phyloP scores from a whole-genome alignment of 2,113 vertebrate species.

The Columba livia region DNA sequence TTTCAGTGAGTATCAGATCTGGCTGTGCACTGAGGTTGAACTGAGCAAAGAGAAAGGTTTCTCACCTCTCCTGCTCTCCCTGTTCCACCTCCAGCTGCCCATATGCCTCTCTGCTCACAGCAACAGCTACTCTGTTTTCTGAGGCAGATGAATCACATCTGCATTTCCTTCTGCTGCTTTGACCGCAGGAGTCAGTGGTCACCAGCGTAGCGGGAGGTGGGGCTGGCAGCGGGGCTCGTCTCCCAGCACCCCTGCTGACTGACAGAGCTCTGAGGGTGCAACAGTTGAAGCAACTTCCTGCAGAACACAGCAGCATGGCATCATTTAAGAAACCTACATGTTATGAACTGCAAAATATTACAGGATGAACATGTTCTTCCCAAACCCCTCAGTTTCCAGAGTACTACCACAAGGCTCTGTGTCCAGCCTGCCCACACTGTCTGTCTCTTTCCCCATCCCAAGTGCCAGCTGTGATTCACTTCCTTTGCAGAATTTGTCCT shows the following conservation, averaged over 20 bases:
- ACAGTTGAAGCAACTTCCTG: not conserved
- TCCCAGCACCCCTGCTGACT: not conserved
- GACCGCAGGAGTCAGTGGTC: accelerated
- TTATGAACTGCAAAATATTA: not conserved
- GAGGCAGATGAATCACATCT: not conserved
- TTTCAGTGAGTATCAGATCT: not conserved
- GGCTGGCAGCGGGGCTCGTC: not conserved
- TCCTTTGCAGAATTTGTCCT: not conserved
- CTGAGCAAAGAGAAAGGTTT: not conserved
- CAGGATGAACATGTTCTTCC: not conserved
- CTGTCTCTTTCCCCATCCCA: not conserved
- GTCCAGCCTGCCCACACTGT: not conserved
- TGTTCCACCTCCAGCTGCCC: not conserved
- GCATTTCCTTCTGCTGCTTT: not conserved
- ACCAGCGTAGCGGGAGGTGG: not conserved
- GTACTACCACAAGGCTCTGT: not conserved
- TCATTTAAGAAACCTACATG: not conserved
- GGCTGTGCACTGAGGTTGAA: not conserved
- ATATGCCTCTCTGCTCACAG: not conserved
- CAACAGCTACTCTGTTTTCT: not conserved
- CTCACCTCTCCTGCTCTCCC: not conserved
- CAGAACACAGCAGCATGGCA: not conserved
- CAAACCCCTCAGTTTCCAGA: accelerated
- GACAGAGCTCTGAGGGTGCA: not conserved
- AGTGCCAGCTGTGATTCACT: accelerated